Conservation (phyloP, 1,140 invertebrate genomes). For the Eumaeus atala region DNA sequence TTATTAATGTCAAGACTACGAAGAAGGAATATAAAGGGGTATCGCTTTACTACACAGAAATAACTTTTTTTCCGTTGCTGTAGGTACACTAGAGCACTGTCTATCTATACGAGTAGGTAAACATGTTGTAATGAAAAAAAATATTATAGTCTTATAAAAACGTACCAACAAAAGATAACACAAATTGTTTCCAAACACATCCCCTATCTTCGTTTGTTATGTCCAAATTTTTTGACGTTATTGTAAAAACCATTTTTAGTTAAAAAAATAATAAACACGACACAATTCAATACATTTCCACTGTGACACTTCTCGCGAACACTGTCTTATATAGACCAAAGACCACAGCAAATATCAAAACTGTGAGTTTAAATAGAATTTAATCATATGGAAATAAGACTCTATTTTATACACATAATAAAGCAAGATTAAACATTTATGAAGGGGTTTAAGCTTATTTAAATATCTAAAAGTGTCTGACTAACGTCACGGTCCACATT, state of each 20-base stretch:
- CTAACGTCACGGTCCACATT: slow-evolving; percentile 2
- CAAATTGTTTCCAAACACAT: slow-evolving; percentile 26
- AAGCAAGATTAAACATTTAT: slow-evolving; percentile 17
- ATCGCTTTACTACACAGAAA: too few species aligned
- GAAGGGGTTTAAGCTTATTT: slow-evolving; percentile 17
- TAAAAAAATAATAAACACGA: slow-evolving; percentile 19
- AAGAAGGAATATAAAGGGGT: too few species aligned
- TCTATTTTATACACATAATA: background rate
- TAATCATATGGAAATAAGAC: background rate
- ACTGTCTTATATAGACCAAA: background rate
- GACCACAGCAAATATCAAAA: too few species aligned
- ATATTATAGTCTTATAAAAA: slow-evolving; percentile 2
- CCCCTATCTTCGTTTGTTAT: slow-evolving; percentile 21
- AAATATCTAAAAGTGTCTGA: slow-evolving; percentile 18
- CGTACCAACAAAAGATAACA: slow-evolving; percentile 32
- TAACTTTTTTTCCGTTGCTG: too few species aligned
- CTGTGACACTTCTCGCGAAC: slow-evolving; percentile 12
- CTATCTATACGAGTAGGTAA: too few species aligned
- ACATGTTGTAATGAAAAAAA: background rate
- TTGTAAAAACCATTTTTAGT: slow-evolving; percentile 30
- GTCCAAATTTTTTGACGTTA: slow-evolving; percentile 24
- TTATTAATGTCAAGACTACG: too few species aligned
- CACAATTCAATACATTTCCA: slow-evolving; percentile 8
- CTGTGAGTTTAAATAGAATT: background rate
- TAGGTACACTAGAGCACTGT: too few species aligned